phyloP scores from a whole-genome alignment of 2,113 vertebrate genomes.

The Falcunculus frontatus region DNA sequence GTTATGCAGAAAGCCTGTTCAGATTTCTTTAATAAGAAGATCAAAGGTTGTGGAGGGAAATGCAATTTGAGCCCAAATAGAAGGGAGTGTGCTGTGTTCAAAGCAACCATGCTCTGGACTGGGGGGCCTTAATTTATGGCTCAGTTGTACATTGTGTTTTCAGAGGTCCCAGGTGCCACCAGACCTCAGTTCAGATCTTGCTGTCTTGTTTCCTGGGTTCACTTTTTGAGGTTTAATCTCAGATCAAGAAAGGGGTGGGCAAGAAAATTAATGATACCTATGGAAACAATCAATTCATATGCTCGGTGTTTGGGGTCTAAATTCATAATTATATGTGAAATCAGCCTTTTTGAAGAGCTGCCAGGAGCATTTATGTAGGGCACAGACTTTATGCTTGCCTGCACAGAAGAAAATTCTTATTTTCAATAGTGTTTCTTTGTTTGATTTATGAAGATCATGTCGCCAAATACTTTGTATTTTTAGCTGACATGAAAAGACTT shows the following conservation, averaged over 20 bases:
- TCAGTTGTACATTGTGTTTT: background rate
- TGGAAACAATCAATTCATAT: background rate
- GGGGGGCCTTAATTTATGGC: background rate
- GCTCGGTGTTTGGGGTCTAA: background rate
- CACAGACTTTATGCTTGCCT: background rate
- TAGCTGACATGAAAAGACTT: background rate
- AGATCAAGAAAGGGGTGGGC: background rate
- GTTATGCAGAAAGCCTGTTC: background rate
- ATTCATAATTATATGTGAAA: background rate
- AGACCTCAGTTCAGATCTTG: background rate
- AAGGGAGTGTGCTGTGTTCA: background rate
- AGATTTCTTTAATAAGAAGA: background rate
- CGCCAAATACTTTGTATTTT: conserved; percentile 15
- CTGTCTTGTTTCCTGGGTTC: background rate
- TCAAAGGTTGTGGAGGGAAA: background rate
- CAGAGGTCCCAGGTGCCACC: background rate
- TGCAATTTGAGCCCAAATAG: background rate
- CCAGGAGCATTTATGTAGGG: background rate
- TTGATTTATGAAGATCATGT: conserved; percentile 3
- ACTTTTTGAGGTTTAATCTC: background rate
- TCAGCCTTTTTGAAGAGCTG: background rate
- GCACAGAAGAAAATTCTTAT: background rate
- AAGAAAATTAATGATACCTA: background rate
- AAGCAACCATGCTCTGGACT: background rate
- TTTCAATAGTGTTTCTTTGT: background rate